Base-by-base conservation (phyloP, 2,888 invertebrate genomes). In the Osedax frankpressi region DNA sequence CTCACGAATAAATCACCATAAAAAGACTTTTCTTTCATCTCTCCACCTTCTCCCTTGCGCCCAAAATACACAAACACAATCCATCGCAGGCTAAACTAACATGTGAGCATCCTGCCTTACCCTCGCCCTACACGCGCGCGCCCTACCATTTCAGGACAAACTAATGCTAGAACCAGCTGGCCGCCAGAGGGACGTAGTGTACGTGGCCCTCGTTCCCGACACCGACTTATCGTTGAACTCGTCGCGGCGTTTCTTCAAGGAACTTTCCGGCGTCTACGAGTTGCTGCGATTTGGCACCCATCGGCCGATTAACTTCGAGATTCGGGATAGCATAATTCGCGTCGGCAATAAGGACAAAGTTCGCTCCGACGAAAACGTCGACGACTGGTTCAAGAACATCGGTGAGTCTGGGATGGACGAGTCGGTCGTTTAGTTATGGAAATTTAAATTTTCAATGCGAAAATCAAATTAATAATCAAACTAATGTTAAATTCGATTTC, bases 101-200 rank as follows among this genome's bases (percentile, higher is more conserved):
- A n/a, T n/a, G n/a, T n/a, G n/a, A n/a, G n/a, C n/a, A n/a, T n/a
- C n/a, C n/a, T n/a, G n/a, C n/a, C n/a, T n/a, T n/a, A n/a, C n/a
- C n/a, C n/a, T n/a, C n/a, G n/a, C n/a, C n/a, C 44, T 19, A 19
- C 44, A 6, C 44, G 44, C 19, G 44, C 44, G 11, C 19, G 44
- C 44, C 44, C 19, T 44, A 6, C 44, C n/a, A n/a, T n/a, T 44
- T 44, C 79, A 84, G 84, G 97, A 98, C 84, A 91, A 93, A 80
- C 87, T 97, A n/a, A 86, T 92, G n/a, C 86, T 98, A 14, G 96
- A 97, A 84, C 98, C 98, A 0, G 95, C 94, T 84, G 91, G 94
- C n/a, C 92, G 92, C 82, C 89, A 93, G 2, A 88, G 96, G 30
- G 96, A 98, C 84, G 90, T 98, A 0, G 93, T 92, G 28, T 99